These are phyloP conservation scores for Psix sp. DNA, from an alignment of 1,140 invertebrate species.

Conservation along the genomic window DNA sequence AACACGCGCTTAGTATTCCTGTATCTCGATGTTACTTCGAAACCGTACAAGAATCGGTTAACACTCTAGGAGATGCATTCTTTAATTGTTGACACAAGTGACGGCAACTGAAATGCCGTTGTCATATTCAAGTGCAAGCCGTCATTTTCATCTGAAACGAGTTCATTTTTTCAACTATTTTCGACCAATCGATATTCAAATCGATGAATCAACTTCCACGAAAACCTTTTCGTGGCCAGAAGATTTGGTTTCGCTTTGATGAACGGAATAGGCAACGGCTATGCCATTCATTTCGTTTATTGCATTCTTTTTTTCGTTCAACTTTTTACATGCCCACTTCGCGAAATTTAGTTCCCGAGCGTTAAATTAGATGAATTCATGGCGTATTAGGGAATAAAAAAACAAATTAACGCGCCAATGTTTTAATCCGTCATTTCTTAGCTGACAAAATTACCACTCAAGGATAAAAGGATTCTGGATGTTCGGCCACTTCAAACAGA, in stretches of 20 bases:
- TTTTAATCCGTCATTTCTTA: no score
- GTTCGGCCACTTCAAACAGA: no score
- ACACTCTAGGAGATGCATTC: slow-evolving; percentile 20
- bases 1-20: slow-evolving; percentile 45
- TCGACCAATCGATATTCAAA: slow-evolving; percentile 29
- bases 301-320: no score
- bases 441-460: no score
- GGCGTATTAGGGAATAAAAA: no score
- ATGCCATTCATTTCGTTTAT: no score
- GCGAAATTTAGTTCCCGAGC: no score
- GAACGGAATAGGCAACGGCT: slow-evolving; percentile 12
- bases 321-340: no score
- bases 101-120: slow-evolving; percentile 54
- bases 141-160: slow-evolving; percentile 44
- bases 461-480: no score
- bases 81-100: slow-evolving; percentile 29
- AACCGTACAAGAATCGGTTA: slow-evolving; percentile 34
- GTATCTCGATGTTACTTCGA: slow-evolving; percentile 46
- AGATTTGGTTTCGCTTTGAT: slow-evolving; percentile 35
- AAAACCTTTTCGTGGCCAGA: slow-evolving; percentile 32
- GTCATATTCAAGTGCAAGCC: slow-evolving; percentile 44
- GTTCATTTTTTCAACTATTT: slow-evolving; percentile 45
- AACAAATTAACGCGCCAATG: no score
- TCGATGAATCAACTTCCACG: slow-evolving; percentile 22
- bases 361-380: no score